Conservation (phyloP, 2,113 vertebrate genomes). For the Pluvialis apricaria region DNA sequence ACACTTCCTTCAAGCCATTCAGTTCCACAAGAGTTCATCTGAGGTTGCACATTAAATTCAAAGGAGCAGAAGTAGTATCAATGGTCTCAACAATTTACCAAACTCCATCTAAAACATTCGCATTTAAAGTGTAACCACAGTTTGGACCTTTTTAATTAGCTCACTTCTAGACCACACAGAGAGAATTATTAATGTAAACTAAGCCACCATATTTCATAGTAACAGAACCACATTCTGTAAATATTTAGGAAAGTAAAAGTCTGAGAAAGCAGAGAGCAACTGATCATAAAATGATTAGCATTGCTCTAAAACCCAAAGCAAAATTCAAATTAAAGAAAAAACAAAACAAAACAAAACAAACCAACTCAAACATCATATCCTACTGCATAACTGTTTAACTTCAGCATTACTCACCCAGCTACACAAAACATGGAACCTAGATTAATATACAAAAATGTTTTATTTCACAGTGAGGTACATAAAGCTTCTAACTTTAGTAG, state of each 20-base stretch:
- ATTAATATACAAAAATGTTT: constrained; percentile 49
- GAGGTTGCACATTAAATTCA: constrained; percentile 45
- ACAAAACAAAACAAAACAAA: background rate
- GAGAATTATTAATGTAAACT: constrained; percentile 62
- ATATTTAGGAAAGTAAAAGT: constrained; percentile 53
- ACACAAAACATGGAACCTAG: constrained; percentile 33
- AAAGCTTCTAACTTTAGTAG: constrained; percentile 61
- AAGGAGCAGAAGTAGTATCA: constrained; percentile 35
- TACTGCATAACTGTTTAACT: constrained; percentile 31
- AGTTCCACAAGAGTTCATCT: constrained; percentile 46
- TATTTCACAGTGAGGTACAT: constrained; percentile 75
- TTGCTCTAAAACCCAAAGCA: constrained; percentile 48
- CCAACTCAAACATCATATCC: constrained; percentile 28
- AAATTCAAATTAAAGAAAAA: constrained; percentile 16
- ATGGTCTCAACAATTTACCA: background rate
- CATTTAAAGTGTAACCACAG: constrained; percentile 4
- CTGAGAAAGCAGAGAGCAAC: constrained; percentile 43
- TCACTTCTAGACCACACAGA: constrained; percentile 46
- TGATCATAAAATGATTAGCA: constrained; percentile 39
- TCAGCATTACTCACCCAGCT: constrained; percentile 40
- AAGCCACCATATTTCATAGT: constrained; percentile 37
- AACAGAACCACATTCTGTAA: constrained; percentile 64
- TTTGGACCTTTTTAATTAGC: constrained; percentile 6
- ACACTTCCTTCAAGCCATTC: constrained; percentile 50
- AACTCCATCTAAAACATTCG: background rate